phyloP scores from a whole-genome alignment of 1,140 invertebrate genomes.

The Sipha flava region DNA sequence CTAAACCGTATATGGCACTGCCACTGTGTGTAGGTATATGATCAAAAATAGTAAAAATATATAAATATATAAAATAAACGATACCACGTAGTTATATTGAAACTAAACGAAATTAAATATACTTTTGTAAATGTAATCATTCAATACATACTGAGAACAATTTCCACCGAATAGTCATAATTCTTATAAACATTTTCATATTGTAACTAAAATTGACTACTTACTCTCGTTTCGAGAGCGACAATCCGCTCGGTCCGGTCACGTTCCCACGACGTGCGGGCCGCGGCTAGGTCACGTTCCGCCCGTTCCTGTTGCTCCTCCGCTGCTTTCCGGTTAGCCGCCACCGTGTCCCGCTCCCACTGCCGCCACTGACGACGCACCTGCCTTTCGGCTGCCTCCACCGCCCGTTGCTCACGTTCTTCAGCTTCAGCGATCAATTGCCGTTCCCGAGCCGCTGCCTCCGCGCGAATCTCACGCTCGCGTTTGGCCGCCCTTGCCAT shows the following conservation, averaged over 20 bases:
- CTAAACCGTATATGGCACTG: no score
- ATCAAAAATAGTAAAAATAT: no score
- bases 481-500: neutral
- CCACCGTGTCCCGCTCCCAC: neutral
- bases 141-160: no score
- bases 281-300: neutral
- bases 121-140: no score
- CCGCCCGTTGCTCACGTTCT: neutral
- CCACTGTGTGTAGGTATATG: no score
- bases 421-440: neutral
- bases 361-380: neutral
- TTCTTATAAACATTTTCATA: no score
- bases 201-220: no score
- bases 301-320: neutral
- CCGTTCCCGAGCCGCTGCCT: neutral
- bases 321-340: neutral
- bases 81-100: no score
- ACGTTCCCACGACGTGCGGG: neutral
- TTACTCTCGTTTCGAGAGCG: neutral
- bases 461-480: neutral
- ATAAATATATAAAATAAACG: no score
- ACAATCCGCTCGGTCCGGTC: neutral
- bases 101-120: no score
- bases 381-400: neutral
- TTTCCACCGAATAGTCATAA: no score